phyloP scores from a whole-genome alignment of 2,888 invertebrate genomes.

The Mellilla xanthometata region DNA sequence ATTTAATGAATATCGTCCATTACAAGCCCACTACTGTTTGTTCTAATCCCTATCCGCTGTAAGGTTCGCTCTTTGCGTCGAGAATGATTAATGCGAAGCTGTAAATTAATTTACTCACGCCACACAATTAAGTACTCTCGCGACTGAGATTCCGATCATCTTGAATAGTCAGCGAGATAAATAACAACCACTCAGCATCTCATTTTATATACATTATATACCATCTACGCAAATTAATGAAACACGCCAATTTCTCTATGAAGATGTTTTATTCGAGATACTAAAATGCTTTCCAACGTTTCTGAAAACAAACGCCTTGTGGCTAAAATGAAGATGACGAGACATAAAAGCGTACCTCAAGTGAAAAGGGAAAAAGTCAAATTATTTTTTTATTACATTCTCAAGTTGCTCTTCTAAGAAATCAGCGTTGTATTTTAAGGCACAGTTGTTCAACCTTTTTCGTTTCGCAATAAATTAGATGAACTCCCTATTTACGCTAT shows the following conservation, averaged over 20 bases:
- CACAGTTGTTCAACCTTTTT: neutral
- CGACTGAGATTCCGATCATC: slow-evolving; percentile 13
- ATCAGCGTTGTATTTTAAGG: neutral
- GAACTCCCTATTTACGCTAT: no score
- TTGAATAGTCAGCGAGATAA: slow-evolving; percentile 21
- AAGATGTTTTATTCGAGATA: slow-evolving; percentile 6
- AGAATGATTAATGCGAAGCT: slow-evolving; percentile 14
- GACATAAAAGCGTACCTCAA: neutral
- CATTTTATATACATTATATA: slow-evolving; percentile 5
- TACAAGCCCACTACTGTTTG: neutral
- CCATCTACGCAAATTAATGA: slow-evolving; percentile 12
- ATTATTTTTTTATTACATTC: slow-evolving; percentile 4
- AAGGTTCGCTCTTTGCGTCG: slow-evolving; percentile 8
- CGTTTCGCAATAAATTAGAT: no score
- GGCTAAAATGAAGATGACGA: neutral
- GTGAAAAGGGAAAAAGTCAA: neutral
- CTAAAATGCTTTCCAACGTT: slow-evolving; percentile 1
- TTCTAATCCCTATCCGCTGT: slow-evolving; percentile 1
- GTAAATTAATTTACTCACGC: slow-evolving; percentile 18
- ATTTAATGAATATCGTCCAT: neutral
- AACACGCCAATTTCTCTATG: slow-evolving; percentile 3
- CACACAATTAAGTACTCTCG: slow-evolving; percentile 11
- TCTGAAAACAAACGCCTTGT: neutral
- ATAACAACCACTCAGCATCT: slow-evolving; percentile 16
- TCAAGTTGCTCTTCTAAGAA: slow-evolving; percentile 1